These are phyloP conservation scores for Oscheius sp. DNA, from an alignment of 2,888 invertebrate genomes.

Conservation along the genomic window DNA sequence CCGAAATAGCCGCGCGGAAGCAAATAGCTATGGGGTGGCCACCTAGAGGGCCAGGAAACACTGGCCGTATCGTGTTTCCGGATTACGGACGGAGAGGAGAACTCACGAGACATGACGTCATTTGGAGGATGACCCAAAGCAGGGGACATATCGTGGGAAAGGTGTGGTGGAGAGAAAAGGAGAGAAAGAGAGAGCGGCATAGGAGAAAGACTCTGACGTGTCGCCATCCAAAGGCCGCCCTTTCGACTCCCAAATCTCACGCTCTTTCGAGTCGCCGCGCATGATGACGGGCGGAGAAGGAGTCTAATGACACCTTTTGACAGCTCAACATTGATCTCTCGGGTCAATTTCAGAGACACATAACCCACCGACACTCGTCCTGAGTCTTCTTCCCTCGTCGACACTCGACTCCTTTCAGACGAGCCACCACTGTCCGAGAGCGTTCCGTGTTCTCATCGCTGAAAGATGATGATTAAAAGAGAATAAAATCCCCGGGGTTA, in stretches of 20 bases:
- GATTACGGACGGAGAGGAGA: background rate
- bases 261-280: conserved; percentile 15
- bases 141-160: background rate
- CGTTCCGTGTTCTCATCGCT: conserved; percentile 41
- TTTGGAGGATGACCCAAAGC: background rate
- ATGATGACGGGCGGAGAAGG: background rate
- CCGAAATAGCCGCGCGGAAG: conserved; percentile 26
- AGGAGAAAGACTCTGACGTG: conserved; percentile 18
- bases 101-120: background rate
- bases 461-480: conserved; percentile 16
- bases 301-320: conserved; percentile 7
- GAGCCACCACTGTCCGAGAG: conserved; percentile 37
- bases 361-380: conserved; percentile 8
- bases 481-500: background rate
- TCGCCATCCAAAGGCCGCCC: conserved; percentile 18
- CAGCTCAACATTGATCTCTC: background rate
- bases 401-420: conserved; percentile 32
- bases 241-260: conserved; percentile 24
- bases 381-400: conserved; percentile 4
- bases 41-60: conserved; percentile 10
- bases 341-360: background rate
- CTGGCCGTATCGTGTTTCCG: conserved; percentile 22
- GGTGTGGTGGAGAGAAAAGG: background rate
- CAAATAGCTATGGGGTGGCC: conserved; percentile 16
- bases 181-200: background rate